phyloP scores from a whole-genome alignment of 2,888 invertebrate species.

The Cataglyphis altisquamis region DNA sequence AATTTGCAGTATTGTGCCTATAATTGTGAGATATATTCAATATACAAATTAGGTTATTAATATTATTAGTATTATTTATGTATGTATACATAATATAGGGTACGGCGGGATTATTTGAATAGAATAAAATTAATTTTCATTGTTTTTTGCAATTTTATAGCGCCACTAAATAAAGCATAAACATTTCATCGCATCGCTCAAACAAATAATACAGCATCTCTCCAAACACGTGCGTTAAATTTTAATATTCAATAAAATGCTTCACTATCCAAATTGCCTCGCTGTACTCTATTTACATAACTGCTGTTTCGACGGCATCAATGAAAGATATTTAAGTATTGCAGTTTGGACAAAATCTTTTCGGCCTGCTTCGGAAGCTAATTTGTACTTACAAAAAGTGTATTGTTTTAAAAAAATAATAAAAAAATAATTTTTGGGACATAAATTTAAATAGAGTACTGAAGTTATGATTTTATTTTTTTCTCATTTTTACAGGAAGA shows the following conservation, averaged over 20 bases:
- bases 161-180: slow-evolving; percentile 1
- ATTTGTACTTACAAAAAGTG: neutral
- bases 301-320: slow-evolving; percentile 25
- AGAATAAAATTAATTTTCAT: neutral
- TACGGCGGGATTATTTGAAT: slow-evolving; percentile 2
- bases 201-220: neutral
- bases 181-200: neutral
- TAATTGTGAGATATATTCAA: slow-evolving; percentile 1
- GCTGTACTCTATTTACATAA: neutral
- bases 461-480: neutral
- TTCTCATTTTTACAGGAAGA: neutral
- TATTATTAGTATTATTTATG: neutral
- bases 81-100: neutral
- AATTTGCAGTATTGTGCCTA: slow-evolving; percentile 33
- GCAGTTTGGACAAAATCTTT: neutral
- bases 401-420: neutral
- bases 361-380: neutral
- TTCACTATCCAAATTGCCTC: neutral
- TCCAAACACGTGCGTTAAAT: neutral
- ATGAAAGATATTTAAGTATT: slow-evolving; percentile 33
- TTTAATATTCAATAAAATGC: neutral
- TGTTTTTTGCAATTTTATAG: neutral
- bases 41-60: neutral
- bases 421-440: neutral
- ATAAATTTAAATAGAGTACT: neutral